Conservation (phyloP, 30 jellyfish, hydroid and myxozoan species). For the Euphysa ruthae region DNA sequence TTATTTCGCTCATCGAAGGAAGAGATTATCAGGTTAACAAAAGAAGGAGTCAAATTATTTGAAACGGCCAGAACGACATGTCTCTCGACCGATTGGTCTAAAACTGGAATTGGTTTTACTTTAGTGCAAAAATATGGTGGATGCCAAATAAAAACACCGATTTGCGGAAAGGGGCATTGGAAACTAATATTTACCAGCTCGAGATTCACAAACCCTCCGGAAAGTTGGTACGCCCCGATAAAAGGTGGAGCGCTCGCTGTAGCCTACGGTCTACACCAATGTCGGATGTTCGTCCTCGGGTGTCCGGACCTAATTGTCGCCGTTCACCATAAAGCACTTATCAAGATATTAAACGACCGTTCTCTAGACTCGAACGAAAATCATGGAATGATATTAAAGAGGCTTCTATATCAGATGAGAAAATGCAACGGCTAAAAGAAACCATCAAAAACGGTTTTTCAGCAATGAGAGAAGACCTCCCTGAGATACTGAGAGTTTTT, state of each 20-base stretch:
- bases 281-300: no score
- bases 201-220: no score
- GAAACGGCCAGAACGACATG: not conserved
- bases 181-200: no score
- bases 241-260: no score
- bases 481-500: no score
- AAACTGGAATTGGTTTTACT: slow-evolving; percentile 1
- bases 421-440: no score
- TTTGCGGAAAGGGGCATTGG: no score
- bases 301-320: not conserved
- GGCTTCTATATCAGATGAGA: no score
- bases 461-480: slow-evolving; percentile 1
- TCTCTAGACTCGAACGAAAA: not conserved
- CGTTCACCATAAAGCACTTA: not conserved
- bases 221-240: no score
- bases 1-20: not conserved
- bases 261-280: no score
- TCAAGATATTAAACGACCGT: not conserved
- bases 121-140: slow-evolving; percentile 1
- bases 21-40: not conserved
- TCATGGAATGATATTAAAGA: no score
- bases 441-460: slow-evolving; percentile 19
- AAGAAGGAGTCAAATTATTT: not conserved
- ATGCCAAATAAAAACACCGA: no score
- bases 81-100: slow-evolving; percentile 11